Evolutionary conservation across 2,888 invertebrate species (phyloP), one percentile per base, ranked within the genome.

Genomic region (Leuctra nigra): DNA sequence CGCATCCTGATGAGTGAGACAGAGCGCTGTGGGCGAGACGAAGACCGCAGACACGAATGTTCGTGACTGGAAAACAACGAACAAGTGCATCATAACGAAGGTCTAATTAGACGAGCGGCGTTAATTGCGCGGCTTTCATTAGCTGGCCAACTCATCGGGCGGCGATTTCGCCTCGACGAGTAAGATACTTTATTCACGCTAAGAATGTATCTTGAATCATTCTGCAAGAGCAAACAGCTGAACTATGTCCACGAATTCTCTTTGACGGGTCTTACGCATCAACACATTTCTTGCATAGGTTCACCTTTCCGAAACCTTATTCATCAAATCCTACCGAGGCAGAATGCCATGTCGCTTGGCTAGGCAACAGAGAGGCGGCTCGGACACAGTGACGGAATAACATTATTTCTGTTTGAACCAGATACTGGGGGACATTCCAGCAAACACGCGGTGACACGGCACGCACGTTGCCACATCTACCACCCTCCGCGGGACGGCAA

Each of bases 151-250:
- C 6, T 44, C 44, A 22, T 23, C 23, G 44, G 39, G 44, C 23
- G 44, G 44, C 23, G 23, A n/a, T 18, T 23, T 20, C n/a, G 23
- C 39, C 18, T 23, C 22, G 44, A n/a, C n/a, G n/a, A n/a, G n/a
- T n/a, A n/a, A n/a, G n/a, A 20, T n/a, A 44, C n/a, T 20, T 13
- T 44, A 44, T 44, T 44, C 44, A 44, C 23, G 23, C 11, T 44
- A 23, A 44, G 44, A 44, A 44, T 44, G 44, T 20, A 16, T 20
- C 23, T 7, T 23, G 20, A 23, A n/a, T 44, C 23, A n/a, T 44
- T 44, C 44, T 44, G 44, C 22, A 23, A n/a, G 44, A 44, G n/a
- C 23, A n/a, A 44, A 44, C 44, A 44, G 44, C 44, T 44, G 44
- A 44, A 23, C 20, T 20, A 44, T 44, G 44, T 44, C 23, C 4